Percentiles rank a stretch among this genome's conserved stretches.
These are phyloP conservation scores for Antigone vipio DNA, from an alignment of 2,113 vertebrate species.

Conservation along the genomic window DNA sequence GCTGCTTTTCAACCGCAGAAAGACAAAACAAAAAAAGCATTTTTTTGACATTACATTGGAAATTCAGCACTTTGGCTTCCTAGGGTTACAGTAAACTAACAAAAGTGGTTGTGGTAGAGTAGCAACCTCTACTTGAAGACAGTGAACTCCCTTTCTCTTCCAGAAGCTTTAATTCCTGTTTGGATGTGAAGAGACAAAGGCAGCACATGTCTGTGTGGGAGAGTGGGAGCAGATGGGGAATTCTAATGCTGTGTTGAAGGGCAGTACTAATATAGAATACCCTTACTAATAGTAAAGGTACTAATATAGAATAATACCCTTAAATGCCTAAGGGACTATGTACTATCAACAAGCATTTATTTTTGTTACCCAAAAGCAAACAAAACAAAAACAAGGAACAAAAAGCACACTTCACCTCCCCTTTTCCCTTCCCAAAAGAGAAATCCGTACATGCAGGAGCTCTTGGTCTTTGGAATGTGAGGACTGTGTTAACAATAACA, in stretches of 20 bases:
- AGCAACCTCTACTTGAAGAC: neutral
- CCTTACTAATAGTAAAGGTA: neutral
- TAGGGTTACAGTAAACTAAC: neutral
- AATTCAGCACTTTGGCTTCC: neutral
- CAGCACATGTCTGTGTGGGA: constrained; percentile 8
- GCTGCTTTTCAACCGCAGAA: neutral
- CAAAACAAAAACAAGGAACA: constrained; percentile 17
- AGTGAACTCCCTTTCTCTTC: neutral
- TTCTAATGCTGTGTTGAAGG: neutral
- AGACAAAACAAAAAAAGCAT: neutral
- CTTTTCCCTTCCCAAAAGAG: constrained; percentile 3
- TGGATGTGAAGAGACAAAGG: neutral
- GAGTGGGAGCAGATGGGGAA: constrained; percentile 33
- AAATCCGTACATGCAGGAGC: neutral
- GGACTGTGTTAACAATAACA: neutral
- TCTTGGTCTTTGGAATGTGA: neutral
- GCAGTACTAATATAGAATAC: constrained; percentile 8
- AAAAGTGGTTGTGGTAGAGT: neutral
- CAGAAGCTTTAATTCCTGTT: constrained; percentile 1
- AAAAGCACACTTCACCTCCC: neutral
- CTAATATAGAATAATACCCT: constrained; percentile 23
- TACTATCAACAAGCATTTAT: constrained; percentile 23
- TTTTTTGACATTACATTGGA: neutral
- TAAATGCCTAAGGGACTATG: neutral
- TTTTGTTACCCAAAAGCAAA: neutral